A percentile compares a stretch with the other conserved stretches of the same genome.
These are phyloP conservation scores for Nasonia longicornis DNA, from an alignment of 1,140 invertebrate species.

Conservation along the genomic window DNA sequence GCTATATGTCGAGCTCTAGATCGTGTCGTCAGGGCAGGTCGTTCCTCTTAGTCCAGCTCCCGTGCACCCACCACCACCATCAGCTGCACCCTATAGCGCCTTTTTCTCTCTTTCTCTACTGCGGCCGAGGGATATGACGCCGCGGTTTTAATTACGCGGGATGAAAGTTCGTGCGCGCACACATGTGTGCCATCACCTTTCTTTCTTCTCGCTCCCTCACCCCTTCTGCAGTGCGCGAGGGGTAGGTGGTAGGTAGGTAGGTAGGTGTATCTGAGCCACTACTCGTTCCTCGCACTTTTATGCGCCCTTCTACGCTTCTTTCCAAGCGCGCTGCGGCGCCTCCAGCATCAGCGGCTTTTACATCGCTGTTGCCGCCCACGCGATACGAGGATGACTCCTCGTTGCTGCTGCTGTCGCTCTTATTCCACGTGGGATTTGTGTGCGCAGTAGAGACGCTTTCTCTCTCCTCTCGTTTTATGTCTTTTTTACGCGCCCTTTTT, in stretches of 20 bases:
- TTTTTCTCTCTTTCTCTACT: constrained; percentile 14
- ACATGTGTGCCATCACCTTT: constrained; percentile 4
- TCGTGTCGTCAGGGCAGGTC: constrained; percentile 11
- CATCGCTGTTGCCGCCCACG: constrained; percentile 16
- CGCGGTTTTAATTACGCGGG: constrained; percentile 66
- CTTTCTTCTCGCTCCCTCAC: constrained; percentile 33
- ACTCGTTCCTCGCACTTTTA: constrained; percentile 34
- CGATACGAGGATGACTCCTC: background rate
- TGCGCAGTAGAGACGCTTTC: background rate
- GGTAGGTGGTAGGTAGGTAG: too few species aligned
- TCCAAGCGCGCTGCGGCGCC: background rate
- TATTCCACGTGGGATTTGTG: too few species aligned
- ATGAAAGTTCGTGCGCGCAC: constrained; percentile 59
- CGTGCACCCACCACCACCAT: background rate
- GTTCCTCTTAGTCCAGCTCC: constrained; percentile 3
- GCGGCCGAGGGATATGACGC: constrained; percentile 53
- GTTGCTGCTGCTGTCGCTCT: background rate
- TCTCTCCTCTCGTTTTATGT: constrained; percentile 5
- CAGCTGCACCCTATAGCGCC: too few species aligned
- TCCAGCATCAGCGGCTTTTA: background rate
- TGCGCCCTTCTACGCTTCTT: constrained; percentile 16
- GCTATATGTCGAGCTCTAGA: background rate
- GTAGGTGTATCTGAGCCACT: constrained; percentile 16
- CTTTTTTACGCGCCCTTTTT: constrained; percentile 36
- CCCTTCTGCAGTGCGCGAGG: background rate